Evolutionary conservation across 2,113 vertebrate species (phyloP), one percentile per base, ranked within the genome.

Genomic region (Passerina amoena): DNA sequence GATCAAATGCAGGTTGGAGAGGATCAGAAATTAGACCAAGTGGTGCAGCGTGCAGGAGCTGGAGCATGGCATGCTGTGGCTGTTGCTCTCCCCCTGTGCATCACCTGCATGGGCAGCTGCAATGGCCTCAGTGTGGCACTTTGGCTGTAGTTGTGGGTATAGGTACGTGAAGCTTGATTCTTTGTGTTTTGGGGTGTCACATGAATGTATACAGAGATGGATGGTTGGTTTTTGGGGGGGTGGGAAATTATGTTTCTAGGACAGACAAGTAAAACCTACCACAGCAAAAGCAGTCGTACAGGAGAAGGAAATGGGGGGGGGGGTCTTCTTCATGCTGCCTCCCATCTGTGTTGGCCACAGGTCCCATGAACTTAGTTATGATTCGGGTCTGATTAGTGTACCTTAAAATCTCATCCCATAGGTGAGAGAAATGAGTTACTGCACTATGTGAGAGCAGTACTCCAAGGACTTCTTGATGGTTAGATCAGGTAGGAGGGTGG

Each of bases 121-220:
- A n/a, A 1, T 37, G 90, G 90, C 63, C 71, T 53, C 79, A 40
- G 86, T 19, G 60, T 78, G 42, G 79, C 54, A 19, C 77, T 66
- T 48, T 0, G 21, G 82, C 69, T 57, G 73, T 86, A 88, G 78
- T 38, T 70, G 42, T 82, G 84, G 93, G 66, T 76, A 8, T 69
- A 96, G 87, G 93, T 83, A 93, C 0, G 22, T 88, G 54, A 88
- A 84, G 65, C 20, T 82, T 66, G 69, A 38, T 25, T 94, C 40
- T 76, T 91, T 73, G 68, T 94, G 61, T 72, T 76, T 89, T n/a
- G 77, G 70, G 77, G 73, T 2, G 12, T 93, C 92, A 92, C 68
- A 12, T 24, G 59, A 94, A 89, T 80, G 73, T 94, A 82, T 61
- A 64, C 70, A 83, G 65, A 70, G 82, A 42, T 11, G 57, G 91